These are phyloP conservation scores for Lerema accius DNA, from an alignment of 1,140 invertebrate species.

Conservation along the genomic window DNA sequence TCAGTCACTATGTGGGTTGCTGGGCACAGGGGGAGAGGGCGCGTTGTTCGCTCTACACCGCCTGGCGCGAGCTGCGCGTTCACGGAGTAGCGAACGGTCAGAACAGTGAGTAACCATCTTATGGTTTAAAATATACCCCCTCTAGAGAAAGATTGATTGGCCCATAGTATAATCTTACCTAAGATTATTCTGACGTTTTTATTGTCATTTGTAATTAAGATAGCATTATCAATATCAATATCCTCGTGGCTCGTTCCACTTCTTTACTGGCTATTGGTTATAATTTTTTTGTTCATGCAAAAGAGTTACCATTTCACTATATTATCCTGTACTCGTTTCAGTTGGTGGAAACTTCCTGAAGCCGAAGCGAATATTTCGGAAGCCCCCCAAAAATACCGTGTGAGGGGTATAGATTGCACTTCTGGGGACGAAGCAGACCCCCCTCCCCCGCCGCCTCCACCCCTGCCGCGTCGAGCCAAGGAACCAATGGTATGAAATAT, in stretches of 20 bases:
- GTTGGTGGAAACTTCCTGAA: conserved; percentile 64
- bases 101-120: conserved; percentile 49
- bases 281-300: too few relatives aligned
- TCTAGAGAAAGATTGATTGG: too few relatives aligned
- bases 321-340: conserved; percentile 31
- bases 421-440: conserved; percentile 62
- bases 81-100: conserved; percentile 58
- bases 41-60: conserved; percentile 67
- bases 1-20: conserved; percentile 61
- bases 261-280: too few relatives aligned
- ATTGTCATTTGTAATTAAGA: too few relatives aligned
- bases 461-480: conserved; percentile 39
- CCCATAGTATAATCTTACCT: too few relatives aligned
- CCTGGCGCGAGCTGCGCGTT: conserved; percentile 58
- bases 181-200: too few relatives aligned
- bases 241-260: too few relatives aligned
- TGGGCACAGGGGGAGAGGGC: conserved; percentile 55
- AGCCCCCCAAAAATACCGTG: conserved; percentile 55
- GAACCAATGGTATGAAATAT: too few relatives aligned
- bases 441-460: conserved; percentile 62
- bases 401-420: conserved; percentile 50
- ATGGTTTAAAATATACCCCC: too few relatives aligned
- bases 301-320: too few relatives aligned
- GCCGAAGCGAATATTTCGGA: conserved; percentile 34
- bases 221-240: too few relatives aligned